These are phyloP conservation scores for Caenorhabditis afra DNA, from an alignment of 2,888 invertebrate species.

Conservation along the genomic window DNA sequence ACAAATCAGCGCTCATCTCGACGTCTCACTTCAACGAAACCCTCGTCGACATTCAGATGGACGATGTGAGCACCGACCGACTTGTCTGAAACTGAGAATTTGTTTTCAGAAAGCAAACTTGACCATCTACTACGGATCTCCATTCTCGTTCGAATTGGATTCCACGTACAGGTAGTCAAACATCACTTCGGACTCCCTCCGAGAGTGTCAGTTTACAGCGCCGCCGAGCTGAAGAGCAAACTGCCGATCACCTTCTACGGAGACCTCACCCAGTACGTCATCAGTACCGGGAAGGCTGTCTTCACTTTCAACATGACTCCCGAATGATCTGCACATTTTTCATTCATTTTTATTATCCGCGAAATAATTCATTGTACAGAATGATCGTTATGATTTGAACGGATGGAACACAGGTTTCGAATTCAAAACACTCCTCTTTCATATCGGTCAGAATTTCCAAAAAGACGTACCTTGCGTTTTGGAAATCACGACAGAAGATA, in stretches of 20 bases:
- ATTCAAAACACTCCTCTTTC: too few relatives aligned
- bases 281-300: conserved; percentile 1
- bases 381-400: too few relatives aligned
- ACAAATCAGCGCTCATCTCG: background rate
- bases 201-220: background rate
- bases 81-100: background rate
- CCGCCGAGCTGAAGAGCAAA: background rate
- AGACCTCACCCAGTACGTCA: background rate
- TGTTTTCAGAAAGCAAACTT: conserved; percentile 1
- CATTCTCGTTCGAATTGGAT: background rate
- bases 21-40: background rate
- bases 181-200: too few relatives aligned
- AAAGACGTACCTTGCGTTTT: too few relatives aligned
- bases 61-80: background rate
- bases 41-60: background rate
- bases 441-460: too few relatives aligned
- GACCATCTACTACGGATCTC: conserved; percentile 12
- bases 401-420: too few relatives aligned
- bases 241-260: background rate
- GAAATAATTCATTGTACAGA: too few relatives aligned
- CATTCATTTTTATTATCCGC: too few relatives aligned
- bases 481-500: too few relatives aligned
- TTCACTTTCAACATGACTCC: background rate
- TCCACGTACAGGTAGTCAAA: too few relatives aligned
- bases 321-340: background rate